Base-by-base conservation (phyloP, 2,888 invertebrate species). In the Macrosoma leucophasiata region DNA sequence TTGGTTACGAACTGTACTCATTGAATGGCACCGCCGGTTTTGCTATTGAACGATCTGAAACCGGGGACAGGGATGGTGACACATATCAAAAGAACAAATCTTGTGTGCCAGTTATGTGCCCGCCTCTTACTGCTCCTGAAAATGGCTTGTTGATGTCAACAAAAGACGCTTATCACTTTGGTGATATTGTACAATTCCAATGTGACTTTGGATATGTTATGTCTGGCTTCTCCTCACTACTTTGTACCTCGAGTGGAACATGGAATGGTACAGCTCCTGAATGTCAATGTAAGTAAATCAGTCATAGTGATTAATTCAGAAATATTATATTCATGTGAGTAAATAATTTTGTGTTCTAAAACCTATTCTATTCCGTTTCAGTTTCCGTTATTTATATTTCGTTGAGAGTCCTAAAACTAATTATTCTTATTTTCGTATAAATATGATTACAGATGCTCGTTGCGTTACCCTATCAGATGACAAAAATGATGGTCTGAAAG, bases 231-330 rank as follows among this genome's bases (percentile, higher is more conserved):
- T 89, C 94, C 1, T 90, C 93, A 3, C 81, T 98, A 10, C 86
- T 94, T 33, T 98, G 98, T 69, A 91, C 93, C 1, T 93, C 94
- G 3, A 92, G 91, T 62, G 98, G 98, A 27, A 89, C 87, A 17
- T 98, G 98, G 98, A 96, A 97, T 66, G 96, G 96, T 51, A 91
- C 95, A 3, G 89, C 92, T 22, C 98, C 98, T 3, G 92, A 93
- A 72, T 98, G 98, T 75, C 91, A 94, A 86, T 95, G 96, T 96
- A 86, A 89, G 91, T 85, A 38, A 36, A 35, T 36, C 30, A 20
- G 10, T 10, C 6, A 30, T 6, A 27, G n/a, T 3, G 12, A 5
- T n/a, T 5, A 15, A 7, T 14, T 26, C 33, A 29, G 11, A 3
- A 12, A 23, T 8, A 8, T 3, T 17, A 23, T 12, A 12, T 15